Evolutionary conservation across 2,888 invertebrate species (phyloP).

Genomic region (Stenoptilia bipunctidactyla): DNA sequence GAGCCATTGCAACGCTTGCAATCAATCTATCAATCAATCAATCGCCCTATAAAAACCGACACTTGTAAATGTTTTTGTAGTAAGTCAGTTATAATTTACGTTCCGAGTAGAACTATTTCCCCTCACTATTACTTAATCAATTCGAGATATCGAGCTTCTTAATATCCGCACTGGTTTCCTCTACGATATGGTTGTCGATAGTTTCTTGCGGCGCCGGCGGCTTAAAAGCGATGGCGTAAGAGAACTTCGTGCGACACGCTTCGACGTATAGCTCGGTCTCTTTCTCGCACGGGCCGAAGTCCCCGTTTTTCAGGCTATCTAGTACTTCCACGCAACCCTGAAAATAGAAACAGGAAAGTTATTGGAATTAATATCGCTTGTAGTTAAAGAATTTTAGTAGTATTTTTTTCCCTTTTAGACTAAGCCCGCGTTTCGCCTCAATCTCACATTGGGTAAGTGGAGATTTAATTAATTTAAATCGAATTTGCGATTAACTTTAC

Average conservation of each 20-base stretch:
- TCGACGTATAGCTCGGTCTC: slow-evolving; percentile 78
- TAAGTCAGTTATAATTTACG: slow-evolving; percentile 3
- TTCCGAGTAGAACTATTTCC: not conserved
- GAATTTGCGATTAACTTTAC: too few relatives aligned
- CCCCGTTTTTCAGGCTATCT: slow-evolving; percentile 81
- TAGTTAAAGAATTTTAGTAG: too few relatives aligned
- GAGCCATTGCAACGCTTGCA: too few relatives aligned
- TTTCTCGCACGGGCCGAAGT: slow-evolving; percentile 82
- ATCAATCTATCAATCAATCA: too few relatives aligned
- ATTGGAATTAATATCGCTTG: too few relatives aligned
- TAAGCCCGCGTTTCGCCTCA: too few relatives aligned
- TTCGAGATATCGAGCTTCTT: slow-evolving; percentile 37
- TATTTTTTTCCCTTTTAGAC: too few relatives aligned
- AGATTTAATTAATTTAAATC: too few relatives aligned
- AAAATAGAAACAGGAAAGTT: slow-evolving; percentile 17
- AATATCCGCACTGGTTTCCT: slow-evolving; percentile 7
- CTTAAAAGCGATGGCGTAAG: slow-evolving; percentile 83
- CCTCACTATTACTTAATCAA: slow-evolving; percentile 19
- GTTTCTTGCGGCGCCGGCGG: slow-evolving; percentile 30
- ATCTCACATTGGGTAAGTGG: too few relatives aligned
- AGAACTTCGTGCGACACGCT: slow-evolving; percentile 81
- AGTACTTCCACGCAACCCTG: slow-evolving; percentile 87
- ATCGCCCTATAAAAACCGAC: too few relatives aligned
- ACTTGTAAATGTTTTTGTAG: too few relatives aligned
- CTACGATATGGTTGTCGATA: slow-evolving; percentile 23